Base-by-base conservation (phyloP, 1,140 invertebrate genomes). In the Choristoneura fumiferana region DNA sequence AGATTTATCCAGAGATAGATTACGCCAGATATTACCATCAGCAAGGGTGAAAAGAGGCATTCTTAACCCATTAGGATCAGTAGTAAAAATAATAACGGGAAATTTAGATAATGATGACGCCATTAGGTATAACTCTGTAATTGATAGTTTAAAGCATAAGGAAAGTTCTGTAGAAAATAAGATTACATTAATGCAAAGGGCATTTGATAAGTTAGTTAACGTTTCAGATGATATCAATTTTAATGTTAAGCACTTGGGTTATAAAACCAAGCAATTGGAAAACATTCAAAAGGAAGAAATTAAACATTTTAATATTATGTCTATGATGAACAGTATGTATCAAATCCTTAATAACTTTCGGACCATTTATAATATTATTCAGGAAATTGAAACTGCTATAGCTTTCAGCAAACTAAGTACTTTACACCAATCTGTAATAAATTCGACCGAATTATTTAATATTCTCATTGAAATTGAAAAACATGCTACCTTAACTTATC, bases 101-200 rank as follows among this genome's bases (percentile, higher is more conserved):
- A 59, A 59, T 53, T 38, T 59, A 38, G 57, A 59, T 45, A n/a
- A 59, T 9, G 45, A 59, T 38, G 56, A 59, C 14, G 45, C 57
- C 0, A n/a, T 29, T 18, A 53, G 18, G 15, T 59, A 18, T 29
- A 33, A 59, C 33, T 18, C 14, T 4, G 2, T 34, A 38, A 52
- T 52, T 2, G 15, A 34, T 9, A 45, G 34, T 1, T 2, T 58
- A 13, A 18, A 58, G 34, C 4, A 10, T 10, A 37, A 34, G 3
- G 38, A 58, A 45, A 1, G 4, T 14, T 10, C 12, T 0, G 12
- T 38, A 22, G 45, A 52, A 17, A 17, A 59, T 34, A 59, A 53
- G 37, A 14, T 59, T 4, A 14, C 33, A 8, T 33, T 53, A 33
- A 5, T 59, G 5, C n/a, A 40, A 35, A 8, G 36, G 17, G 45